Evolutionary conservation across 2,113 vertebrate species (phyloP).

Genomic region (Pelobates fuscus): DNA sequence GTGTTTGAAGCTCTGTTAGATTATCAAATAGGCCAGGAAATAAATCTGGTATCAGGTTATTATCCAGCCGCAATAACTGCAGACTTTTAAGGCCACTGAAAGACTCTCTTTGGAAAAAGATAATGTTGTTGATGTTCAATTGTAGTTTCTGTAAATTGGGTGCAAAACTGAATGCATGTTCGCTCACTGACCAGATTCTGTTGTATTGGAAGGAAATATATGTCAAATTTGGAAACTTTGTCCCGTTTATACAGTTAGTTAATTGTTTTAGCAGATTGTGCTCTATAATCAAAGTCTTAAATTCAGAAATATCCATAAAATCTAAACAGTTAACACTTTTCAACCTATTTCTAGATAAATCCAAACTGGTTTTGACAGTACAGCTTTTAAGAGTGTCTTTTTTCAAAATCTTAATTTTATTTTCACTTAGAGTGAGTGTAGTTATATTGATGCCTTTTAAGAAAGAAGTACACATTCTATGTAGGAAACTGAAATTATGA

Average conservation of each 20-base stretch:
- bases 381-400: conserved; percentile 38
- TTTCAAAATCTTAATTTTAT: conserved; percentile 40
- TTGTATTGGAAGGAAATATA: conserved; percentile 74
- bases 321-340: conserved; percentile 48
- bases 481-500: conserved; percentile 4
- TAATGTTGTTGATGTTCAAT: conserved; percentile 78
- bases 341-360: conserved; percentile 70
- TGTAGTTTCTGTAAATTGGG: conserved; percentile 62
- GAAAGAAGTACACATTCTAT: conserved; percentile 54
- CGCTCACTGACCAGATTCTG: conserved; percentile 61
- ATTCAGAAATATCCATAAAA: background rate
- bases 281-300: conserved; percentile 62
- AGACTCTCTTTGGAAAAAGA: conserved; percentile 58
- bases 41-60: conserved; percentile 79
- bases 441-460: conserved; percentile 52
- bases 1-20: conserved; percentile 64
- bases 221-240: conserved; percentile 23
- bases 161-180: conserved; percentile 62
- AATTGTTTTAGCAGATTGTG: conserved; percentile 68
- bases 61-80: conserved; percentile 73
- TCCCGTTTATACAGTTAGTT: background rate
- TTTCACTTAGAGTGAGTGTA: conserved; percentile 52
- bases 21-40: conserved; percentile 63
- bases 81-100: conserved; percentile 67
- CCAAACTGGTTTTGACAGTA: conserved; percentile 58